Evolutionary conservation across 2,888 invertebrate species (phyloP).

Genomic region (Heteropelma amictum): DNA sequence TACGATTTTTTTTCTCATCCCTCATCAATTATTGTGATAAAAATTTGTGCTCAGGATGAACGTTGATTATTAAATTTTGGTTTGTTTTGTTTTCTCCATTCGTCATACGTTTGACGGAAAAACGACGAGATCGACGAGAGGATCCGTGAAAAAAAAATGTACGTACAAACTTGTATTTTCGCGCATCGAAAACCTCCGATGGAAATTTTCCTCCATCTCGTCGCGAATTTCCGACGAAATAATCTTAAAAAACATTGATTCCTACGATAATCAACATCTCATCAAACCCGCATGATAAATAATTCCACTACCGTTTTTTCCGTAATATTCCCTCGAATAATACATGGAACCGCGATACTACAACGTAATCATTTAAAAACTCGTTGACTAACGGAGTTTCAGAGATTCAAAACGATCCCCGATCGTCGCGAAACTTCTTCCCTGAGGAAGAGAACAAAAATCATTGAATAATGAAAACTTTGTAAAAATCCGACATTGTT

Average conservation of each 20-base stretch:
- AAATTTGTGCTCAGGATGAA: slow-evolving; percentile 55
- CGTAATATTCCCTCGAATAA: too few species aligned
- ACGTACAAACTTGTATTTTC: slow-evolving; percentile 35
- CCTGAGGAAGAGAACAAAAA: slow-evolving; percentile 5
- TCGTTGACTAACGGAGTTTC: slow-evolving; percentile 44
- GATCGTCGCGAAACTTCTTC: not conserved
- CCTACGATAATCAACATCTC: not conserved
- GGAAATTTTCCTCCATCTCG: too few species aligned
- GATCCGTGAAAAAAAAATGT: slow-evolving; percentile 22
- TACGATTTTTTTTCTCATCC: slow-evolving; percentile 21
- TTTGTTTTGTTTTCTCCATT: not conserved
- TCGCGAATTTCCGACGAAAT: too few species aligned
- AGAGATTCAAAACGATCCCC: slow-evolving; percentile 6
- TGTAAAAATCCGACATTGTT: slow-evolving; percentile 46
- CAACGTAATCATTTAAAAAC: slow-evolving; percentile 6
- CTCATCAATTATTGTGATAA: slow-evolving; percentile 21
- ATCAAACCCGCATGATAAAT: slow-evolving; percentile 4
- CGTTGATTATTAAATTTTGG: slow-evolving; percentile 35
- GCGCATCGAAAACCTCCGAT: slow-evolving; percentile 36
- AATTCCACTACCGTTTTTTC: too few species aligned
- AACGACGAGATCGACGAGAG: too few species aligned
- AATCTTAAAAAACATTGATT: slow-evolving; percentile 17
- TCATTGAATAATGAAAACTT: not conserved
- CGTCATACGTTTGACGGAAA: slow-evolving; percentile 16
- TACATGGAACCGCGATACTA: not conserved